A percentile compares a stretch with the other conserved stretches of the same genome.
These are phyloP conservation scores for Parazoanthus darwini DNA, from an alignment of 92 coral and sea anemone genomes.

Conservation along the genomic window DNA sequence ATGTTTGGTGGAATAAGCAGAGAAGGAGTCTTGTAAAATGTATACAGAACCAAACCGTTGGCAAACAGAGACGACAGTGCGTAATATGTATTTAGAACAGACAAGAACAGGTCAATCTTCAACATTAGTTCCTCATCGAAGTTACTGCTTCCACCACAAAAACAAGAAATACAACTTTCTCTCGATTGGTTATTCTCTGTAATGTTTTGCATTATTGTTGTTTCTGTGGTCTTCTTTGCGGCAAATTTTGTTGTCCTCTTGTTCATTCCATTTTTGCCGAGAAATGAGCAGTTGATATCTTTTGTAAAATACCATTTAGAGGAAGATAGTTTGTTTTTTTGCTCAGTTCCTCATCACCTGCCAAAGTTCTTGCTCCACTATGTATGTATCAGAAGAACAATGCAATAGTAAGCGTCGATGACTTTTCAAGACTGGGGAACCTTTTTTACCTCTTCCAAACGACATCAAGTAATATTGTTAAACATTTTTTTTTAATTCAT, in stretches of 20 bases:
- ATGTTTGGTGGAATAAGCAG: neutral
- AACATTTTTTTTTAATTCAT: too few species aligned
- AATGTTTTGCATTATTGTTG: neutral
- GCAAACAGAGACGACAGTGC: neutral
- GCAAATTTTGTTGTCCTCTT: neutral
- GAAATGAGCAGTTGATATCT: neutral
- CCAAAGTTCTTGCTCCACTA: too few species aligned
- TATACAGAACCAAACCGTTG: neutral
- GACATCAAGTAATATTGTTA: too few species aligned
- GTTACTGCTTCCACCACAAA: neutral
- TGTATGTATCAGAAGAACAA: neutral
- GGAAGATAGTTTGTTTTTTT: neutral
- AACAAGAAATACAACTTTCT: neutral
- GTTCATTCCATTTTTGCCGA: neutral
- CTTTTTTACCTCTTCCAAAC: neutral
- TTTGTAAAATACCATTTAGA: too few species aligned
- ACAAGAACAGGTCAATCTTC: neutral
- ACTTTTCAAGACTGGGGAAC: neutral
- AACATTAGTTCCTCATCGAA: neutral
- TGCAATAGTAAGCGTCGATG: neutral
- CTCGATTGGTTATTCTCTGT: neutral
- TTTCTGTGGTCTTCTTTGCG: neutral
- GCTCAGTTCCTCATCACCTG: neutral
- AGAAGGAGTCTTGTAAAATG: constrained; percentile 26
- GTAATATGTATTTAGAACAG: neutral